Percentiles rank a stretch among this genome's conserved stretches.
phyloP scores from a whole-genome alignment of 2,888 invertebrate genomes.

The Heliconius ismenius region DNA sequence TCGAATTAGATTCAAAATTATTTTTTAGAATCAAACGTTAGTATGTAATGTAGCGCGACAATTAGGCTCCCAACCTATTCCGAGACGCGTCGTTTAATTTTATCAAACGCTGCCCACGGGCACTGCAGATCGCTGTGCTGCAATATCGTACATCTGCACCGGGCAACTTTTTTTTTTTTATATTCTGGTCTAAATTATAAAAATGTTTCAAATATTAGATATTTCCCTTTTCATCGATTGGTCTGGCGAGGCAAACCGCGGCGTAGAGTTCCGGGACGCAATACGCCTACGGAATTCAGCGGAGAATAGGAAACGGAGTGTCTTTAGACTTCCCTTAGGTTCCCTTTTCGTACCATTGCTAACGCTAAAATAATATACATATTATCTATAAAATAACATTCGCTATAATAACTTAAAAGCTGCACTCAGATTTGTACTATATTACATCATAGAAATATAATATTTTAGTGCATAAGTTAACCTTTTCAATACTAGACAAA shows the following conservation, averaged over 20 bases:
- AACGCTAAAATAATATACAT: neutral
- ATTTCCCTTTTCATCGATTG: neutral
- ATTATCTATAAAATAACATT: neutral
- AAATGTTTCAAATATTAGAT: neutral
- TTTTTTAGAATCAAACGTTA: neutral
- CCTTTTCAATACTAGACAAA: neutral
- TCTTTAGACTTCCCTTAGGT: too few species aligned
- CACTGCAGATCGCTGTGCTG: slow-evolving; percentile 21
- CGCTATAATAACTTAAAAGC: neutral
- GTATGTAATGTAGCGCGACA: slow-evolving; percentile 5
- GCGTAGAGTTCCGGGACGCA: too few species aligned
- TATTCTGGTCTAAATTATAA: neutral
- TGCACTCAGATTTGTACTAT: neutral
- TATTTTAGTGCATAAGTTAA: neutral
- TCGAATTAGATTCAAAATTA: neutral
- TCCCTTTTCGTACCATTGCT: too few species aligned
- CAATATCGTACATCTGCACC: slow-evolving; percentile 13
- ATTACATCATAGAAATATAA: slow-evolving; percentile 4
- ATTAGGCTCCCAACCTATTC: slow-evolving; percentile 14
- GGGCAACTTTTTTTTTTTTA: neutral
- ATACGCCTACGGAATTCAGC: too few species aligned
- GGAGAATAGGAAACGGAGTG: too few species aligned
- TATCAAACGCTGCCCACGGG: slow-evolving; percentile 17
- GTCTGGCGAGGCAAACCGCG: too few species aligned
- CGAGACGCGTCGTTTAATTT: slow-evolving; percentile 21